phyloP scores from a whole-genome alignment of 2,797 vertebrate genomes.

The Euthynnus affinis region DNA sequence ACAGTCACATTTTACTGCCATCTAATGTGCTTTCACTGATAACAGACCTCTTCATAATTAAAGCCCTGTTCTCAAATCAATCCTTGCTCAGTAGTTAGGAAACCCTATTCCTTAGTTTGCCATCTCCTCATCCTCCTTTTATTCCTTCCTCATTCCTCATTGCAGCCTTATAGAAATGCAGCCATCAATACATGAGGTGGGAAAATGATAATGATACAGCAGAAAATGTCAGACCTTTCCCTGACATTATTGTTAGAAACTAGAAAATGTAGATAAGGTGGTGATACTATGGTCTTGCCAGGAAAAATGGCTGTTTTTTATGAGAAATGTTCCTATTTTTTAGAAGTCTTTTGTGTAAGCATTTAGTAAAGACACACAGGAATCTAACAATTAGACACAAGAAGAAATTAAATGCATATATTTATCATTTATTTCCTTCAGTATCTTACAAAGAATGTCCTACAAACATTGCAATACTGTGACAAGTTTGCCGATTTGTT shows the following conservation, averaged over 20 bases:
- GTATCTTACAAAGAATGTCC: no score
- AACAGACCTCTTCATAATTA: not conserved
- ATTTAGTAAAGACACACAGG: not conserved
- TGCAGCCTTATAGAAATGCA: constrained; percentile 1
- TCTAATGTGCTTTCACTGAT: not conserved
- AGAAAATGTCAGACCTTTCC: not conserved
- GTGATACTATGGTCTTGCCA: no score
- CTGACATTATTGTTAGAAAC: no score
- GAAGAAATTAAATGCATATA: no score
- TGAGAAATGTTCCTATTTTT: not conserved
- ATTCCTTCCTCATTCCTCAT: not conserved
- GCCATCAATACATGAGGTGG: constrained; percentile 21
- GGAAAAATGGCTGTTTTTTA: not conserved
- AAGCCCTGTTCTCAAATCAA: constrained; percentile 2
- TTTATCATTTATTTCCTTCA: no score
- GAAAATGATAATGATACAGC: not conserved
- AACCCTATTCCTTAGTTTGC: constrained; percentile 2
- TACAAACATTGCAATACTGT: no score
- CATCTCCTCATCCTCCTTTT: not conserved
- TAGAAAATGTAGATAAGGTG: no score
- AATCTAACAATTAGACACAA: no score
- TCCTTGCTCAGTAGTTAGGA: not conserved
- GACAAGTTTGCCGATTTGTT: no score
- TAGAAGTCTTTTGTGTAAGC: no score
- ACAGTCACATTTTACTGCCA: not conserved